phyloP scores from a whole-genome alignment of 2,797 vertebrate genomes.

The Choloepus didactylus region DNA sequence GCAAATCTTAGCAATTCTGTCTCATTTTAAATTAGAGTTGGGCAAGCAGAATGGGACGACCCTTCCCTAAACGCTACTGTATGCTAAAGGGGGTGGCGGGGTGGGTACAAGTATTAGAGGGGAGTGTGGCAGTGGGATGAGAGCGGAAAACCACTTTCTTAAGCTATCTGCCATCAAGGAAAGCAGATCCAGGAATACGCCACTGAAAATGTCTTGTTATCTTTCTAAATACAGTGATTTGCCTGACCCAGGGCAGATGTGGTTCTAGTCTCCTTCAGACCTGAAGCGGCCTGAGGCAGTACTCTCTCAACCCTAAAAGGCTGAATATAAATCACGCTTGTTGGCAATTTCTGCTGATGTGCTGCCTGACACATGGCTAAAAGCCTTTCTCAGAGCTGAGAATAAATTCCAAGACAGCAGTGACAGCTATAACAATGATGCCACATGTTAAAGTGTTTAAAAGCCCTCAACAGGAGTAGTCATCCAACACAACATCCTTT shows the following conservation, averaged over 20 bases:
- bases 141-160: not conserved
- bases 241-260: constrained; percentile 61
- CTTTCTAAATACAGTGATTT: constrained; percentile 61
- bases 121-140: not conserved
- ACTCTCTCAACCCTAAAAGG: constrained; percentile 76
- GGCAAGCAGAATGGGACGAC: not conserved
- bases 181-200: not conserved
- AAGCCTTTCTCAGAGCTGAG: constrained; percentile 88
- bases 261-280: constrained; percentile 61
- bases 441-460: constrained; percentile 87
- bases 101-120: not conserved
- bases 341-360: constrained; percentile 87
- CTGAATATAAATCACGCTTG: constrained; percentile 85
- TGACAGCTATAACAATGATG: constrained; percentile 90
- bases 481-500: constrained; percentile 83
- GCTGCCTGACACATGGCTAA: constrained; percentile 89
- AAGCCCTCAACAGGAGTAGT: constrained; percentile 84
- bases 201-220: constrained; percentile 30
- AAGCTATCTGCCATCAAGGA: not conserved
- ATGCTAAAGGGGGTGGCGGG: not conserved
- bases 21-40: constrained; percentile 7
- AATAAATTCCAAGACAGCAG: constrained; percentile 89
- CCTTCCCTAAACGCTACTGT: not conserved
- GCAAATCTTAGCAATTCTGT: constrained; percentile 49
- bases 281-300: constrained; percentile 79